Evolutionary conservation across 2,113 vertebrate genomes (phyloP).

Genomic region (Ariopsis seemanni): DNA sequence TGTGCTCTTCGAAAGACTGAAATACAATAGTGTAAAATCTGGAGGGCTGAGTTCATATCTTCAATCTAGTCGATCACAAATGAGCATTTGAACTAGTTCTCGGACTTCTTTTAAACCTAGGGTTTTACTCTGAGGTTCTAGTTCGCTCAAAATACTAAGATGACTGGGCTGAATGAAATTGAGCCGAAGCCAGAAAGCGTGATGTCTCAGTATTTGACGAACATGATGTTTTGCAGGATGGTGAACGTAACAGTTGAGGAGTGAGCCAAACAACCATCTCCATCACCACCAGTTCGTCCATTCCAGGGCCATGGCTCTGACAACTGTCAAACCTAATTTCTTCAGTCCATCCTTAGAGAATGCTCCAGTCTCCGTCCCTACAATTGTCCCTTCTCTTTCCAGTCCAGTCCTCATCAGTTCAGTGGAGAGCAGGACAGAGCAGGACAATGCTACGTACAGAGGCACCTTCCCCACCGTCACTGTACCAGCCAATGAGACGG

Average conservation of each 20-base stretch:
- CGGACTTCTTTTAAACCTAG: not conserved
- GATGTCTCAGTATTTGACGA: not conserved
- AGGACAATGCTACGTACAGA: constrained; percentile 64
- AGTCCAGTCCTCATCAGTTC: constrained; percentile 56
- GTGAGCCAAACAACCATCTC: constrained; percentile 3
- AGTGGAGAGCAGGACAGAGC: constrained; percentile 45
- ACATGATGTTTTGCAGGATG: not conserved
- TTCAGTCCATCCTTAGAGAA: not conserved
- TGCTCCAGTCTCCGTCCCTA: constrained; percentile 44
- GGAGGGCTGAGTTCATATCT: not conserved
- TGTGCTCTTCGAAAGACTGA: not conserved
- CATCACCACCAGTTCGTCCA: not conserved
- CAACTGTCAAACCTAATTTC: constrained; percentile 30
- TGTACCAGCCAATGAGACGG: constrained; percentile 77
- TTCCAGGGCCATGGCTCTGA: constrained; percentile 38
- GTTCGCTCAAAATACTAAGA: not conserved
- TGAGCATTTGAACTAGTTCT: not conserved
- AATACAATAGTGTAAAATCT: not conserved
- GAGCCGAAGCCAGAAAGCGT: not conserved
- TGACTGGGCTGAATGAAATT: not conserved
- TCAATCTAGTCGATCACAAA: not conserved
- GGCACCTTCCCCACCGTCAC: constrained; percentile 70
- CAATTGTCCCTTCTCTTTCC: constrained; percentile 55
- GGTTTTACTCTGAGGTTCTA: not conserved
- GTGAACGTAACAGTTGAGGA: not conserved